These are phyloP conservation scores for Lucilia sericata DNA, from an alignment of 1,140 invertebrate genomes.

Conservation along the genomic window DNA sequence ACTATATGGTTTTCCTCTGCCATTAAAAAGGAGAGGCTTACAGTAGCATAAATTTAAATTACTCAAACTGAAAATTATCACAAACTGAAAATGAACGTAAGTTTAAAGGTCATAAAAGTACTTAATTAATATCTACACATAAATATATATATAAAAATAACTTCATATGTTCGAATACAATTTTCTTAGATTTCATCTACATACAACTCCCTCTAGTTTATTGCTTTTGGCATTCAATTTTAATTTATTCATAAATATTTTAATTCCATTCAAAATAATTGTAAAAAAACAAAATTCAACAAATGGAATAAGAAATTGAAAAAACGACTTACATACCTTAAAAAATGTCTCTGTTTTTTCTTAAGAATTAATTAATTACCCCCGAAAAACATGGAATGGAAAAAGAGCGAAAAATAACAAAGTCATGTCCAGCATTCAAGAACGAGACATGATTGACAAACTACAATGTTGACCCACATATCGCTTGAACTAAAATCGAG, in stretches of 20 bases:
- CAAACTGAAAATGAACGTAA: too few species aligned
- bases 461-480: conserved; percentile 41
- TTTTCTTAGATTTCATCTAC: neutral
- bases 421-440: conserved; percentile 40
- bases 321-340: conserved; percentile 28
- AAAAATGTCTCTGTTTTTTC: conserved; percentile 30
- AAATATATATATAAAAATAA: neutral
- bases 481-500: neutral
- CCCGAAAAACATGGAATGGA: conserved; percentile 18
- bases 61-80: too few species aligned
- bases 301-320: neutral
- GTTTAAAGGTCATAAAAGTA: too few species aligned
- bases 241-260: conserved; percentile 16
- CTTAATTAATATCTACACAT: too few species aligned
- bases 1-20: too few species aligned
- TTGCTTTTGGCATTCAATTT: conserved; percentile 1
- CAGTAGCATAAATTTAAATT: too few species aligned
- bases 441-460: conserved; percentile 42
- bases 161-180: neutral
- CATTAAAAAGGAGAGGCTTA: too few species aligned
- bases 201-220: neutral
- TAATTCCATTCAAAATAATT: neutral
- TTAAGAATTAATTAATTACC: conserved; percentile 42
- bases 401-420: neutral
- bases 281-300: neutral